Percentiles rank a stretch among this genome's conserved stretches.
These are phyloP conservation scores for Trissolcus brochymenae DNA, from an alignment of 2,888 invertebrate genomes.

Conservation along the genomic window DNA sequence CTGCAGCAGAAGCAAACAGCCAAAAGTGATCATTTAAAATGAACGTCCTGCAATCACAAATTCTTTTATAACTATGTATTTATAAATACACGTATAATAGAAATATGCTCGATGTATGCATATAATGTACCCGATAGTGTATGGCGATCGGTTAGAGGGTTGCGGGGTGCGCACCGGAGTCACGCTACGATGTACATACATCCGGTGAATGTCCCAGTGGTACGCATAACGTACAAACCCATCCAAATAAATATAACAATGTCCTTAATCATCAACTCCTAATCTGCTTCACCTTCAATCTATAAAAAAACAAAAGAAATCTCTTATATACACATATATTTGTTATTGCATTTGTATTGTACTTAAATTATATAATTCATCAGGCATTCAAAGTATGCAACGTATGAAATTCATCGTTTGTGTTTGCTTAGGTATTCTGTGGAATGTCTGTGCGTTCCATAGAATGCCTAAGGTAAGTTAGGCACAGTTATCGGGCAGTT, in stretches of 20 bases:
- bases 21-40: constrained; percentile 39
- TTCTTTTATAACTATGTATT: not conserved
- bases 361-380: no score
- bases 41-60: not conserved
- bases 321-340: no score
- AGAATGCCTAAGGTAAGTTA: no score
- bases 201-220: constrained; percentile 65
- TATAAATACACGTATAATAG: no score
- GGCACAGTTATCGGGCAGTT: no score
- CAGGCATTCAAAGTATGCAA: no score
- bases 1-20: not conserved
- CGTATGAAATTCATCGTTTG: no score
- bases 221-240: constrained; percentile 43
- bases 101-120: not conserved
- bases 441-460: no score
- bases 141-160: constrained; percentile 46
- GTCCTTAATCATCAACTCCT: not conserved
- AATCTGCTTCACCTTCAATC: no score
- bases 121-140: constrained; percentile 49
- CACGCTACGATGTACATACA: constrained; percentile 71
- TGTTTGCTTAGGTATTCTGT: no score
- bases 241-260: not conserved
- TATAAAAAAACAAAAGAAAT: no score
- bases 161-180: constrained; percentile 69
- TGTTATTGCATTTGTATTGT: no score